Base-by-base conservation (phyloP, 2,888 invertebrate genomes). In the Metopia argyrocephala region DNA sequence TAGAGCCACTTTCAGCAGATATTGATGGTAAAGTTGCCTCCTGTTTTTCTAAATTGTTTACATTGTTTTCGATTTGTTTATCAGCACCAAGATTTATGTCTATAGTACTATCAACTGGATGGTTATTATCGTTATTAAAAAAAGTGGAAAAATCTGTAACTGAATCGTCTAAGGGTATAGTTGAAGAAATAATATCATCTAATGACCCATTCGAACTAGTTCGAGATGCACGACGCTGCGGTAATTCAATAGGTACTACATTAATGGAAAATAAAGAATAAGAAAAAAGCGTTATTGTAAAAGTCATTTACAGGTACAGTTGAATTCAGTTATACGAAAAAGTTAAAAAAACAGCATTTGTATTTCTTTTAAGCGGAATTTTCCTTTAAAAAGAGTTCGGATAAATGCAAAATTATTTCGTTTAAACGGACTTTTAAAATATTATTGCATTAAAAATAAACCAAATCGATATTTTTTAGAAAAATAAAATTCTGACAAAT, bases 221-320 rank as follows among this genome's bases (percentile, higher is more conserved):
- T 6, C 76, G 82, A 5, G 85, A 84, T 66, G 65, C 48, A 23
- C 84, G 84, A 20, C 84, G 82, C 64, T 84, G 80, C 50, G 85
- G 85, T 59, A 85, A 65, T 52, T 85, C 84, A 27, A 83, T 84
- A 71, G 85, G 85, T 68, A 85, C 85, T 84, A 31, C 20, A 61
- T 56, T n/a, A 45, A 0, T 38, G 12, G 46, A 20, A 56, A 56
- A 25, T 15, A 18, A n/a, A 28, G 6, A 15, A 21, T 5, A 38
- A 18, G 7, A 3, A n/a, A n/a, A n/a, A n/a, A n/a, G n/a, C n/a
- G n/a, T n/a, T n/a, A n/a, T n/a, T n/a, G n/a, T n/a, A n/a, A n/a
- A n/a, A n/a, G n/a, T n/a, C n/a, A n/a, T n/a, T n/a, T n/a, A n/a
- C n/a, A n/a, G n/a, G n/a, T n/a, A n/a, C n/a, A n/a, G n/a, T n/a